Evolutionary conservation across 2,113 vertebrate genomes (phyloP).

Genomic region (Callaeas wilsoni): DNA sequence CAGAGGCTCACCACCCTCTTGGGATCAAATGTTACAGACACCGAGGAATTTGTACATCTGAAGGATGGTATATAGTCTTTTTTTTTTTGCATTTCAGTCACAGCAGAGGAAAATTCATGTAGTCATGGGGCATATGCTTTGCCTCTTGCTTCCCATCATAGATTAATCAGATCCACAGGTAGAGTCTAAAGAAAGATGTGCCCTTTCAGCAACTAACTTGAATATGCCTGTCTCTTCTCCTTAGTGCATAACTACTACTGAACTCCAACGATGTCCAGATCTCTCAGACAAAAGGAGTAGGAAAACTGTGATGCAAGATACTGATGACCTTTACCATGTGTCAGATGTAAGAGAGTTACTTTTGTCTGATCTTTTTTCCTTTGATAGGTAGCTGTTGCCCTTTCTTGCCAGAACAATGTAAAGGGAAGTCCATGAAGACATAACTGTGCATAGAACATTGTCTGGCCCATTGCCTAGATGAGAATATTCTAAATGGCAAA

Average conservation of each 20-base stretch:
- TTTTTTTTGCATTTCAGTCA: background rate
- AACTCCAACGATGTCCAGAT: background rate
- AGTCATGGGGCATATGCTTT: background rate
- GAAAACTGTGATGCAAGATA: background rate
- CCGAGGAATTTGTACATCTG: background rate
- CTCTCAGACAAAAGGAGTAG: background rate
- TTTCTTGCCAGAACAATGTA: constrained; percentile 1
- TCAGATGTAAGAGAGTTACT: background rate
- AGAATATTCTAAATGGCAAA: background rate
- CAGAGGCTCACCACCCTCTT: background rate
- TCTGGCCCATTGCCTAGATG: background rate
- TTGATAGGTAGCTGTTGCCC: background rate
- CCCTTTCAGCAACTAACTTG: background rate
- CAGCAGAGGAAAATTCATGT: background rate
- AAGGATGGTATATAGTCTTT: background rate
- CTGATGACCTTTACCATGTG: background rate
- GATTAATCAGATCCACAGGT: background rate
- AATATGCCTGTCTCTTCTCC: background rate
- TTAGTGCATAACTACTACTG: background rate
- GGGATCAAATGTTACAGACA: background rate
- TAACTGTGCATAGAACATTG: background rate
- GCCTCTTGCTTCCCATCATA: background rate
- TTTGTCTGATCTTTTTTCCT: background rate
- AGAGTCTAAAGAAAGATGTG: background rate
- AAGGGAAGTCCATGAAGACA: background rate